phyloP scores from a whole-genome alignment of 53 echinoderm and acorn worm genomes.

The Actinopyga echinites region DNA sequence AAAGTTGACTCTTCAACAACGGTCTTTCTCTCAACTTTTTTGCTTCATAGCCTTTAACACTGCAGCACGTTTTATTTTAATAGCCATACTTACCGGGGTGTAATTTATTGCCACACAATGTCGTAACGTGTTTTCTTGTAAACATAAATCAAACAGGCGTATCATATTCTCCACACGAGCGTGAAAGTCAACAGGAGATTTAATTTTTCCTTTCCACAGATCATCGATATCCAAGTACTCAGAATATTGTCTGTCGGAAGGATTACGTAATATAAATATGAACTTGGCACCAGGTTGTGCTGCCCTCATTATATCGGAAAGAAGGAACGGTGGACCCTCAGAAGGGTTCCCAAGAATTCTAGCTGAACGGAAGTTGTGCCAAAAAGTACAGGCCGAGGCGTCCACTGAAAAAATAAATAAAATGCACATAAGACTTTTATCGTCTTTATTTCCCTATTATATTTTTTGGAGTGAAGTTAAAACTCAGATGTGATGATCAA shows the following conservation, averaged over 20 bases:
- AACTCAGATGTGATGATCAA: too few relatives aligned
- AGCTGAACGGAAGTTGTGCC: conserved; percentile 39
- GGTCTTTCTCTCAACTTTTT: too few relatives aligned
- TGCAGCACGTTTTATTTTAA: too few relatives aligned
- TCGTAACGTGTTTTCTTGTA: conserved; percentile 6
- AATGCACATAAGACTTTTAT: neutral
- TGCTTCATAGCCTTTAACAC: too few relatives aligned
- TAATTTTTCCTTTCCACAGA: conserved; percentile 24
- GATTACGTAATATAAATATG: conserved; percentile 55
- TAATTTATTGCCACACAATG: conserved; percentile 31
- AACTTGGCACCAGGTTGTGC: conserved; percentile 47
- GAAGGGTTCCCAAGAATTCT: conserved; percentile 17
- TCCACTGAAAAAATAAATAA: conserved; percentile 16
- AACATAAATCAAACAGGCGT: conserved; percentile 30
- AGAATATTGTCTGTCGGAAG: conserved; percentile 52
- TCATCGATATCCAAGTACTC: conserved; percentile 49
- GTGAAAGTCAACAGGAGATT: conserved; percentile 55
- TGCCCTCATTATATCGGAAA: conserved; percentile 49
- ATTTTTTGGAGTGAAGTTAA: too few relatives aligned
- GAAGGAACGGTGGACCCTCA: conserved; percentile 32
- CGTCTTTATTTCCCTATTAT: neutral
- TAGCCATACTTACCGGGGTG: conserved; percentile 40
- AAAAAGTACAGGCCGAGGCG: conserved; percentile 40
- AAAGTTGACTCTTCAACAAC: too few relatives aligned
- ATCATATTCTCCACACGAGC: conserved; percentile 10